phyloP scores from a whole-genome alignment of 2,113 vertebrate genomes.

The Monopterus albus region DNA sequence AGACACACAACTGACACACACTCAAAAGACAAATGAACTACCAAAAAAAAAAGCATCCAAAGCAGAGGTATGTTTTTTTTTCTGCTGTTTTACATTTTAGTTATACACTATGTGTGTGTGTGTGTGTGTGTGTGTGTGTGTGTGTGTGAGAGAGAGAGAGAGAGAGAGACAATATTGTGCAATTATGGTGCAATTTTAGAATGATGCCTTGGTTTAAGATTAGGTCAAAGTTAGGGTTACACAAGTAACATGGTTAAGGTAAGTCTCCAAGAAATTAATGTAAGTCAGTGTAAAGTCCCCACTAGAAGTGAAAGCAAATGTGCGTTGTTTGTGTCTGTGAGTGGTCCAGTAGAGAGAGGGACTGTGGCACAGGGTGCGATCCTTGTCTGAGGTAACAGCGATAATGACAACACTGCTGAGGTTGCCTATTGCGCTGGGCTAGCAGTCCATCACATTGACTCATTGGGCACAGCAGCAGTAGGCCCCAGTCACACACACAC shows the following conservation, averaged over 20 bases:
- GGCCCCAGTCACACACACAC: neutral
- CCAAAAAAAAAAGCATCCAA: conserved; percentile 33
- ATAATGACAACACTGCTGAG: conserved; percentile 55
- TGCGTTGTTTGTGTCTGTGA: too few relatives aligned
- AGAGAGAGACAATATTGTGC: too few relatives aligned
- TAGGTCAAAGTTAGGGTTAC: too few relatives aligned
- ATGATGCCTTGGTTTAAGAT: too few relatives aligned
- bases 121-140: too few relatives aligned
- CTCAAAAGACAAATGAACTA: conserved; percentile 38
- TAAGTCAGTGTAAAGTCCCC: too few relatives aligned
- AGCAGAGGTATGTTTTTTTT: conserved; percentile 10
- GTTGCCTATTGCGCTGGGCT: conserved; percentile 24
- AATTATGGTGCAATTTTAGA: too few relatives aligned
- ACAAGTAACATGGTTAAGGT: too few relatives aligned
- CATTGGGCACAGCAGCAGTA: conserved; percentile 54
- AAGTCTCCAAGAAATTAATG: too few relatives aligned
- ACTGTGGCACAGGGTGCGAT: neutral
- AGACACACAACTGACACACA: conserved; percentile 19
- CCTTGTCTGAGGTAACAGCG: conserved; percentile 15
- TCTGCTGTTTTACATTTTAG: conserved; percentile 1
- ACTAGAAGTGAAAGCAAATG: too few relatives aligned
- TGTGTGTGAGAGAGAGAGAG: too few relatives aligned
- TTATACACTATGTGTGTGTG: neutral
- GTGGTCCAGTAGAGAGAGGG: conserved; percentile 21
- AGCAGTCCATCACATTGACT: conserved; percentile 63